Conservation (phyloP, 2,113 vertebrate genomes). For the Butastur rufipennis region DNA sequence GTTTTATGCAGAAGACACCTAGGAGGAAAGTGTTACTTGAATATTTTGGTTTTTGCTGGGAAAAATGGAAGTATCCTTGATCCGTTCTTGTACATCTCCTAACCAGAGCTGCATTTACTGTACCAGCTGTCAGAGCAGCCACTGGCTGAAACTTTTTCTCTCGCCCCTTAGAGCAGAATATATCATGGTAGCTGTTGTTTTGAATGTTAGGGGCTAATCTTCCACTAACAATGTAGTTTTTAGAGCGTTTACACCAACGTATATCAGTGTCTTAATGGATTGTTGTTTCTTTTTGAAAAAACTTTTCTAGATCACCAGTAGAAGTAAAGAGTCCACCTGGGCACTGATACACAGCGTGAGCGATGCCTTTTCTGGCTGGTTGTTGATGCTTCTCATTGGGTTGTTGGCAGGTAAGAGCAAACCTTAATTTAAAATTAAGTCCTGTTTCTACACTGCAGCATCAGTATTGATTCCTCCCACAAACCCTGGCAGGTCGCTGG, state of each 20-base stretch:
- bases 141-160: not conserved
- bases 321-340: constrained; percentile 86
- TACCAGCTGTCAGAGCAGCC: not conserved
- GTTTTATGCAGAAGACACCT: not conserved
- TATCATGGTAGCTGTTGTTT: rapidly evolving
- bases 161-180: not conserved
- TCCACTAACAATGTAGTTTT: not conserved
- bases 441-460: not conserved
- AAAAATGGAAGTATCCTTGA: not conserved
- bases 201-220: not conserved
- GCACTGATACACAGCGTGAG: constrained; percentile 88
- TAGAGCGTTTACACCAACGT: not conserved
- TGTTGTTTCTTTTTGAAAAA: not conserved
- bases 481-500: not conserved
- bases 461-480: rapidly evolving
- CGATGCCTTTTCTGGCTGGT: constrained; percentile 95
- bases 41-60: not conserved
- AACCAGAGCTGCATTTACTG: not conserved
- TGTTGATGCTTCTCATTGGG: constrained; percentile 94
- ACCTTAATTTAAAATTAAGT: rapidly evolving
- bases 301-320: constrained; percentile 85
- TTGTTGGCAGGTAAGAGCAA: constrained; percentile 85
- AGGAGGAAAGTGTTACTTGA: not conserved
- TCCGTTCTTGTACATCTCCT: not conserved
- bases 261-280: not conserved